Evolutionary conservation across 2,888 invertebrate species (phyloP).

Genomic region (Mylabris sibirica): DNA sequence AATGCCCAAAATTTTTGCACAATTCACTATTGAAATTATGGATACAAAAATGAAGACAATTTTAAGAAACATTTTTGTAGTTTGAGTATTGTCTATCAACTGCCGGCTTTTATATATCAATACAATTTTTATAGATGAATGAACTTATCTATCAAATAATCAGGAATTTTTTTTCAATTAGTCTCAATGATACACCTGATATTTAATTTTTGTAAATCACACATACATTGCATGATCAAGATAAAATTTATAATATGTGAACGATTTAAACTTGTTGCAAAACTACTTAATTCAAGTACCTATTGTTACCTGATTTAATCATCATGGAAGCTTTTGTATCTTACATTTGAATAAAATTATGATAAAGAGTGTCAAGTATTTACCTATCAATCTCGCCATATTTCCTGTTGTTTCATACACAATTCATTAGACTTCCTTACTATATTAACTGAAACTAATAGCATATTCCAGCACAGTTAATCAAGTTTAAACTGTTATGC

Average conservation of each 20-base stretch:
- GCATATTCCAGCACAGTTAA: neutral
- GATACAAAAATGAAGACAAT: neutral
- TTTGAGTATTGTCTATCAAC: neutral
- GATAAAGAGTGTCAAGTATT: neutral
- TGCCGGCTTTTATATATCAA: neutral
- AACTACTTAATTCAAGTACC: neutral
- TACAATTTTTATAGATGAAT: neutral
- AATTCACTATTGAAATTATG: conserved; percentile 11
- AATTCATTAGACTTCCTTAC: neutral
- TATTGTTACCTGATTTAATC: neutral
- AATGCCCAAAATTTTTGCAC: conserved; percentile 60
- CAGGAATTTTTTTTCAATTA: neutral
- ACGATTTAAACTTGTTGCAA: neutral
- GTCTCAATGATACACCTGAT: neutral
- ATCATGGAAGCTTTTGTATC: neutral
- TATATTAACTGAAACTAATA: neutral
- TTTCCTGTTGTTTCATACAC: neutral
- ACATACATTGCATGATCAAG: neutral
- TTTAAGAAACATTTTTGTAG: neutral
- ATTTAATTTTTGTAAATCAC: neutral
- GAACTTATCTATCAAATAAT: neutral
- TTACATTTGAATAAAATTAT: neutral
- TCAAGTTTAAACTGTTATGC: neutral
- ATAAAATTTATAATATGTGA: neutral
- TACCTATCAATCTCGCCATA: neutral